Evolutionary conservation across 92 coral and sea anemone genomes (phyloP), one percentile per base, ranked within the genome.

Genomic region (Umimayanthus kanabou): DNA sequence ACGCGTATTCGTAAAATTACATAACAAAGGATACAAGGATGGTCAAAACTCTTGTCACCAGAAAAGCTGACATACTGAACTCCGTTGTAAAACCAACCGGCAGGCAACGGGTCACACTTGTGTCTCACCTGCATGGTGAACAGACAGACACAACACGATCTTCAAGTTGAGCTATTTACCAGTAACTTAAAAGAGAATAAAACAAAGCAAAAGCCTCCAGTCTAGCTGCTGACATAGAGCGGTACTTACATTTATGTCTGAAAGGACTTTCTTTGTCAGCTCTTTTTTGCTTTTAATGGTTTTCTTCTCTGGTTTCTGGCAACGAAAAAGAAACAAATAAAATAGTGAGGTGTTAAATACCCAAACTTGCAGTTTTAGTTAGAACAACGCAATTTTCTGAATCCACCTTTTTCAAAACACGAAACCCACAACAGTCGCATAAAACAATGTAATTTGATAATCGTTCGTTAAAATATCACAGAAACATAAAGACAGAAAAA

Each of bases 11-110:
- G 65, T 6, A 61, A 22, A 61, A 61, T 18, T 4, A 1, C 49
- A 37, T n/a, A 73, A 73, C 26, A 77, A 92, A 95, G 98, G 98
- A 95, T 95, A 95, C 98, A 55, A 30, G 98, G 98, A 90, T 95
- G 98, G 66, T 90, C 88, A 73, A 70, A 85, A 47, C 91, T 69
- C 85, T 95, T 95, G 50, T 93, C 96, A 37, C 98, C 98, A 53
- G 94, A 90, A 45, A 95, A 87, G 79, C 95, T 91, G 73, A 95
- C 98, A 71, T 93, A 95, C 39, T 90, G 85, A 37, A 84, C 89
- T 55, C 98, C 98, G 88, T 88, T 95, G 91, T 95, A 95, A 57
- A 93, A 95, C 98, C 98, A 95, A 39, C 98, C 98, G 65, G 95
- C 88, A 20, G 98, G 98, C 2, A 95, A 80, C 1, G 96, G 92